Evolutionary conservation across 30 jellyfish, hydroid and myxozoan species (phyloP).

Genomic region (Hydractinia symbiolongicarpus): DNA sequence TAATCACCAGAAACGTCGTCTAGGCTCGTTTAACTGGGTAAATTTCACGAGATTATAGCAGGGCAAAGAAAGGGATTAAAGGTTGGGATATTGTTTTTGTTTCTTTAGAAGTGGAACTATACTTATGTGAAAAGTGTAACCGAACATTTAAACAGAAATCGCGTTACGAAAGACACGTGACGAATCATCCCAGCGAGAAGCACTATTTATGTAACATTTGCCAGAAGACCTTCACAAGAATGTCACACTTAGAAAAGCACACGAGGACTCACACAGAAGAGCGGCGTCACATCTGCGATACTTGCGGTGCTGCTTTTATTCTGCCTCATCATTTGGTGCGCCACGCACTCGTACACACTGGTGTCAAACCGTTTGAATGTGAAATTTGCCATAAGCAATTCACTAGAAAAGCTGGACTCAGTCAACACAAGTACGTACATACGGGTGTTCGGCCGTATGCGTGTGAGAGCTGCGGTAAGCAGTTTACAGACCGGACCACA

Average conservation of each 20-base stretch:
- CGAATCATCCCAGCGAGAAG: slow-evolving; percentile 36
- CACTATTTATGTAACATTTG: slow-evolving; percentile 27
- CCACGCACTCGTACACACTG: slow-evolving; percentile 26
- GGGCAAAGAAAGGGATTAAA: too few species aligned
- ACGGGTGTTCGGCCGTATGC: slow-evolving; percentile 24
- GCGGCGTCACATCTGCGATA: slow-evolving; percentile 25
- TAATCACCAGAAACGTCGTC: too few species aligned
- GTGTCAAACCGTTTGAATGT: slow-evolving; percentile 33
- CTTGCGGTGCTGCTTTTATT: slow-evolving; percentile 34
- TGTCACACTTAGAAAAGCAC: slow-evolving; percentile 36
- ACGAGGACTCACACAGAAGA: slow-evolving; percentile 32
- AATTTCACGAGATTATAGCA: too few species aligned
- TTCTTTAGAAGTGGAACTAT: slow-evolving; percentile 2
- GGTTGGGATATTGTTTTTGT: neutral
- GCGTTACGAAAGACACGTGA: slow-evolving; percentile 26
- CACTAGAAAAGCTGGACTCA: slow-evolving; percentile 33
- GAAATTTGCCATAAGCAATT: slow-evolving; percentile 22
- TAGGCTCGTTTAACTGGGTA: too few species aligned
- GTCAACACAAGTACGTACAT: slow-evolving; percentile 20
- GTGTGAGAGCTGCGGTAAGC: slow-evolving; percentile 32
- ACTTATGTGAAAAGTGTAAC: slow-evolving; percentile 35
- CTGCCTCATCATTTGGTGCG: slow-evolving; percentile 35
- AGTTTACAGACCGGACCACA: slow-evolving; percentile 27
- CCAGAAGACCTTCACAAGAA: slow-evolving; percentile 29
- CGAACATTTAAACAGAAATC: slow-evolving; percentile 32